Percentiles rank a stretch among this genome's conserved stretches.
These are phyloP conservation scores for Tryphoninae sp. DNA, from an alignment of 2,888 invertebrate genomes.

Conservation along the genomic window DNA sequence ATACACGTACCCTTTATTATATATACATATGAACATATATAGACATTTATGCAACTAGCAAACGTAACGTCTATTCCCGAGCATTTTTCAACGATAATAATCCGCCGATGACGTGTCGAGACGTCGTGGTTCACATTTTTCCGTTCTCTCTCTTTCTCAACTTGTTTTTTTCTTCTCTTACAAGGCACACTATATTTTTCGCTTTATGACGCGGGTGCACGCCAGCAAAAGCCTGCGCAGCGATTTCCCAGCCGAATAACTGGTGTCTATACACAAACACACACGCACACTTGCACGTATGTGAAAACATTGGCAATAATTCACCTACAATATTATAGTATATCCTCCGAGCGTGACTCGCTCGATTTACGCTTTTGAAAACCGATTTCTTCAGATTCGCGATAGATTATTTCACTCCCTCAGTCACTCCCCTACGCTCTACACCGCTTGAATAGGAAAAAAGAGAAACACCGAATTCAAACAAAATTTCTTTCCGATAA, in stretches of 20 bases:
- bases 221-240: slow-evolving; percentile 44
- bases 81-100: slow-evolving; percentile 58
- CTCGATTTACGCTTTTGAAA: slow-evolving; percentile 39
- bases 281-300: background rate
- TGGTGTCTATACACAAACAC: background rate
- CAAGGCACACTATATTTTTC: slow-evolving; percentile 44
- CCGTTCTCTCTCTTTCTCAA: slow-evolving; percentile 1
- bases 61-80: slow-evolving; percentile 38
- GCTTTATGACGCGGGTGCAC: slow-evolving; percentile 51
- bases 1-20: background rate
- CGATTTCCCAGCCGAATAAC: slow-evolving; percentile 42
- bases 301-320: slow-evolving; percentile 37
- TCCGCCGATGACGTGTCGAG: slow-evolving; percentile 55
- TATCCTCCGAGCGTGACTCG: slow-evolving; percentile 36
- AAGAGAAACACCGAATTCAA: background rate
- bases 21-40: background rate
- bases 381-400: slow-evolving; percentile 20
- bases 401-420: background rate
- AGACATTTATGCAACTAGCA: slow-evolving; percentile 11
- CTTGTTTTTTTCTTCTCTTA: slow-evolving; percentile 35
- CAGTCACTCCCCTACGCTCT: background rate
- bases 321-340: slow-evolving; percentile 29
- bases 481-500: background rate
- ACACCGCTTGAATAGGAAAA: background rate
- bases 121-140: slow-evolving; percentile 48